These are phyloP conservation scores for Zapornia atra DNA, from an alignment of 2,113 vertebrate species.

Conservation along the genomic window DNA sequence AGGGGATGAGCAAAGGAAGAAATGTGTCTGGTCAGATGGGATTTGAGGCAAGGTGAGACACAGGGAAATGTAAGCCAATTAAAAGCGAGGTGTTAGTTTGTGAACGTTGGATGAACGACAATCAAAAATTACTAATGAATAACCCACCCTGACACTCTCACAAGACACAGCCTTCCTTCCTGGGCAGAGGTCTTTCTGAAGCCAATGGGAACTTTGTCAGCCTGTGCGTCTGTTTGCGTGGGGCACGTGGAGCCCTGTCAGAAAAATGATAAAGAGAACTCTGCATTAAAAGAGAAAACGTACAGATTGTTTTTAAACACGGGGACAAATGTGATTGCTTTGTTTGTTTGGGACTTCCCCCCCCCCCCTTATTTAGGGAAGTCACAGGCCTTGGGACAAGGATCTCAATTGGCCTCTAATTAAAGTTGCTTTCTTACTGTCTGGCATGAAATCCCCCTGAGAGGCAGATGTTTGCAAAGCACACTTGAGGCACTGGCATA, in stretches of 20 bases:
- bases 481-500: constrained; percentile 62
- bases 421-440: constrained; percentile 68
- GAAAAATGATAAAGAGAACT: neutral
- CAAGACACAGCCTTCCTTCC: neutral
- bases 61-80: neutral
- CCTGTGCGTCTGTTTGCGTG: fast-evolving
- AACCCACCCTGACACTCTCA: neutral
- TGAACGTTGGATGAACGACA: neutral
- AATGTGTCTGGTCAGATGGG: neutral
- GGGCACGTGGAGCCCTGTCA: neutral
- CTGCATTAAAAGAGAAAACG: neutral
- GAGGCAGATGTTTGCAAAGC: constrained; percentile 72
- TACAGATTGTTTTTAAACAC: neutral
- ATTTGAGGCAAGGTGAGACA: neutral
- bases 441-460: constrained; percentile 60
- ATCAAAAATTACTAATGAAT: neutral
- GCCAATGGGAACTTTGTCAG: neutral
- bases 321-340: neutral
- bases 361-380: neutral
- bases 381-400: constrained; percentile 14
- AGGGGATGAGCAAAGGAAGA: neutral
- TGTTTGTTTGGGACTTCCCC: neutral
- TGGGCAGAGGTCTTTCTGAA: neutral
- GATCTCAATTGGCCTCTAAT: constrained; percentile 63
- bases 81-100: neutral